Percentiles rank a stretch among this genome's conserved stretches.
Conservation (phyloP, 2,797 vertebrate genomes). For the Bovichtus variegatus region DNA sequence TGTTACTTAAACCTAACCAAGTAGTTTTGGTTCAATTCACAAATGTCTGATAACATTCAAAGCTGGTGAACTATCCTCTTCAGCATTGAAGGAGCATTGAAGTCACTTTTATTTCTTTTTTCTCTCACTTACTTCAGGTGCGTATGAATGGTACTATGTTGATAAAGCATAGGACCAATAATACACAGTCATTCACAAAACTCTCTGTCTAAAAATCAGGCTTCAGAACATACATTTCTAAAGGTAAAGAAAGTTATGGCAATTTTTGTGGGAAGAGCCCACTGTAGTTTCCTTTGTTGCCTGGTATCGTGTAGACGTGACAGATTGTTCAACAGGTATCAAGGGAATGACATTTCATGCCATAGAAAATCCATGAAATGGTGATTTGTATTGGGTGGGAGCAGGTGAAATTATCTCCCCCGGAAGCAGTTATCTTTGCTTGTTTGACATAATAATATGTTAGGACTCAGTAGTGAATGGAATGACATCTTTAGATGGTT, state of each 20-base stretch:
- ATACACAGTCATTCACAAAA: neutral
- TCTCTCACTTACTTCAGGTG: no score
- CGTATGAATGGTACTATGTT: no score
- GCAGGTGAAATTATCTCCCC: neutral
- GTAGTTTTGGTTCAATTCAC: no score
- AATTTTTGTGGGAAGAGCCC: no score
- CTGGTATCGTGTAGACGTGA: neutral
- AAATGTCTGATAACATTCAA: no score
- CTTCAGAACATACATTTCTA: neutral
- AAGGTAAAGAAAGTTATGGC: neutral
- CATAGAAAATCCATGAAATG: neutral
- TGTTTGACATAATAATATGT: neutral
- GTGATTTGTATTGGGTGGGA: constrained; percentile 8
- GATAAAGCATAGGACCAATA: neutral
- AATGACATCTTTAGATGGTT: neutral
- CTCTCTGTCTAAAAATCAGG: neutral
- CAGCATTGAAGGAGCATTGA: no score
- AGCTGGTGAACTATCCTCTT: no score
- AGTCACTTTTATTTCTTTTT: no score
- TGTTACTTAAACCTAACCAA: no score
- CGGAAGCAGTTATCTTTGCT: neutral
- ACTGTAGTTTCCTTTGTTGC: neutral
- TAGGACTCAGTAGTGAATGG: neutral
- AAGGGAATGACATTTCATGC: neutral
- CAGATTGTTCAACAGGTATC: neutral